Conservation (phyloP, 2,797 vertebrate genomes). For the Manis crassicaudata region DNA sequence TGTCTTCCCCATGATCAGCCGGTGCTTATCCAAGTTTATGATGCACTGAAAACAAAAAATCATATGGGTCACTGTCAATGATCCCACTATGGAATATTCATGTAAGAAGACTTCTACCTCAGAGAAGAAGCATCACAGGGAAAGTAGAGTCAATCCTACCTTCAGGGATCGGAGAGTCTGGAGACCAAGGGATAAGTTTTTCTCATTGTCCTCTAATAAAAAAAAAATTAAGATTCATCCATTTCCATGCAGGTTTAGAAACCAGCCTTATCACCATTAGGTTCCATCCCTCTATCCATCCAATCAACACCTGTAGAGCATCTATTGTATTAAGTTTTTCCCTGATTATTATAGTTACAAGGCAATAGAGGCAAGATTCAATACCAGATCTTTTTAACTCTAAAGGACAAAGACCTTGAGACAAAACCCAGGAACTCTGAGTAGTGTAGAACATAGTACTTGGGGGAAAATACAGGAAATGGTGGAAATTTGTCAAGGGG, state of each 20-base stretch:
- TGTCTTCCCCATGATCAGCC: constrained; percentile 88
- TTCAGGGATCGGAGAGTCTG: constrained; percentile 91
- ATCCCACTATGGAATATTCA: background rate
- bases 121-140: constrained; percentile 15
- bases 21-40: constrained; percentile 92
- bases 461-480: background rate
- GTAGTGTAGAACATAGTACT: background rate
- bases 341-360: constrained; percentile 48
- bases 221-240: constrained; percentile 55
- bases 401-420: constrained; percentile 19
- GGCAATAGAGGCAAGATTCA: constrained; percentile 32
- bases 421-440: constrained; percentile 32
- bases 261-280: background rate
- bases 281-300: background rate
- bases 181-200: constrained; percentile 89
- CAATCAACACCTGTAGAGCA: constrained; percentile 8
- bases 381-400: constrained; percentile 35
- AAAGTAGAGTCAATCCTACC: constrained; percentile 83
- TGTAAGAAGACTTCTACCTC: background rate
- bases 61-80: constrained; percentile 12
- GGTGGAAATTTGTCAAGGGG: background rate
- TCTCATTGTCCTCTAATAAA: constrained; percentile 88
- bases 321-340: constrained; percentile 47
- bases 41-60: constrained; percentile 87
- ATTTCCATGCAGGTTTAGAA: constrained; percentile 51